These are phyloP conservation scores for Chionodraco myersi DNA, from an alignment of 2,113 vertebrate species.

Conservation along the genomic window DNA sequence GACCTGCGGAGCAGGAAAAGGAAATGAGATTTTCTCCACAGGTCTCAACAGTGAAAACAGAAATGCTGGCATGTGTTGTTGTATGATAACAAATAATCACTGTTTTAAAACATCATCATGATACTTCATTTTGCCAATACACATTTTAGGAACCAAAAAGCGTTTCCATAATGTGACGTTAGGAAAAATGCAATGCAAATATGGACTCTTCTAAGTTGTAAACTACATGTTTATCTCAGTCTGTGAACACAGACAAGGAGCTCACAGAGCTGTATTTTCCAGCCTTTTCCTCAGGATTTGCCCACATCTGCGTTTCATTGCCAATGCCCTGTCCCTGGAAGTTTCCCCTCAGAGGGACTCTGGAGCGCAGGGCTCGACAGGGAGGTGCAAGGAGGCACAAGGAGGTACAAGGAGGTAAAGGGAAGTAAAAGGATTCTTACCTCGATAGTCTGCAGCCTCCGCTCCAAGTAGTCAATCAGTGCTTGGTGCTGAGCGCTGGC, in stretches of 20 bases:
- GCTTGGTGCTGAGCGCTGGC: constrained; percentile 82
- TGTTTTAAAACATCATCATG: too few relatives aligned
- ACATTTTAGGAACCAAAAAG: too few relatives aligned
- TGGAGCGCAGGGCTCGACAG: constrained; percentile 68
- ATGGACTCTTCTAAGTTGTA: background rate
- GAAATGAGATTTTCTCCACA: constrained; percentile 19
- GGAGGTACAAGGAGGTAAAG: too few relatives aligned
- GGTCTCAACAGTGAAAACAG: background rate
- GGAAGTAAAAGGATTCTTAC: constrained; percentile 70
- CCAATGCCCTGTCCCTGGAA: constrained; percentile 63
- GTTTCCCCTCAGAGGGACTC: constrained; percentile 61
- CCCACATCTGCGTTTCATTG: constrained; percentile 75
- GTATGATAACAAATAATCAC: too few relatives aligned
- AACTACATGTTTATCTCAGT: background rate
- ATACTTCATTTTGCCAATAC: too few relatives aligned
- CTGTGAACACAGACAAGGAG: constrained; percentile 4
- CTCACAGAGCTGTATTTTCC: constrained; percentile 42
- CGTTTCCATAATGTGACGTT: too few relatives aligned
- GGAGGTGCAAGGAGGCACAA: constrained; percentile 42
- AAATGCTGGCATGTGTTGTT: too few relatives aligned
- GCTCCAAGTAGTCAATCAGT: constrained; percentile 86
- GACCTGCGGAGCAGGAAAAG: constrained; percentile 37
- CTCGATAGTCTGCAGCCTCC: constrained; percentile 84
- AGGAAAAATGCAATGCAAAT: background rate
- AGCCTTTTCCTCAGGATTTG: constrained; percentile 56